Percentiles rank a stretch among this genome's conserved stretches.
Conservation (phyloP, 1,140 invertebrate genomes). For the Apis cerana region DNA sequence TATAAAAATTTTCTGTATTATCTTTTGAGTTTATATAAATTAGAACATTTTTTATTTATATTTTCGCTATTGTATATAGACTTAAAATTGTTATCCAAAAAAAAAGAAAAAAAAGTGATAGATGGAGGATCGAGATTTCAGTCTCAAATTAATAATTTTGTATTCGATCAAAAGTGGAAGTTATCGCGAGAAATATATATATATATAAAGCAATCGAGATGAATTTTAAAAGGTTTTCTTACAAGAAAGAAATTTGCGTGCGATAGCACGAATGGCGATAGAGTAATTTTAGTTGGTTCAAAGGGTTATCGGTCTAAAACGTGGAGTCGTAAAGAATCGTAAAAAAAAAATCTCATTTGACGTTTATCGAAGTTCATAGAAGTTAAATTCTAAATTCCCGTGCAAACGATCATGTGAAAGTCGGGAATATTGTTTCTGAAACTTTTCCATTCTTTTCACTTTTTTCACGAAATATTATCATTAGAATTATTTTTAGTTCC, state of each 20-base stretch:
- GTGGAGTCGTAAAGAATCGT: neutral
- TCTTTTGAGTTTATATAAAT: no score
- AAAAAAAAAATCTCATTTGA: conserved; percentile 7
- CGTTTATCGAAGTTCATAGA: conserved; percentile 7
- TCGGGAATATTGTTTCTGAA: neutral
- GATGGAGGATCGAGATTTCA: neutral
- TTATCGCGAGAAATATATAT: neutral
- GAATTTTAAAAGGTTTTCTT: neutral
- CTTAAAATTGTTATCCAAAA: no score
- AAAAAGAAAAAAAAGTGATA: neutral
- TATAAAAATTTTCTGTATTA: no score
- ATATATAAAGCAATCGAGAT: neutral
- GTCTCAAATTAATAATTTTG: neutral
- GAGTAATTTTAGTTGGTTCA: neutral
- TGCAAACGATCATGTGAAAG: neutral
- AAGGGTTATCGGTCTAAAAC: neutral
- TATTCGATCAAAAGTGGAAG: neutral
- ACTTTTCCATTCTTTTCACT: neutral
- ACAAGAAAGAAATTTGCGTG: no score
- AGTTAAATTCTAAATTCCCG: neutral
- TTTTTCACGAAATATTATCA: neutral
- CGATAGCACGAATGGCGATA: neutral
- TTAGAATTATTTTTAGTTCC: neutral
- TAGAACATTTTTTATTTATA: no score
- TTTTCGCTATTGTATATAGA: no score